Conservation (phyloP, 1,140 invertebrate species). For the Campoletis sonorensis region DNA sequence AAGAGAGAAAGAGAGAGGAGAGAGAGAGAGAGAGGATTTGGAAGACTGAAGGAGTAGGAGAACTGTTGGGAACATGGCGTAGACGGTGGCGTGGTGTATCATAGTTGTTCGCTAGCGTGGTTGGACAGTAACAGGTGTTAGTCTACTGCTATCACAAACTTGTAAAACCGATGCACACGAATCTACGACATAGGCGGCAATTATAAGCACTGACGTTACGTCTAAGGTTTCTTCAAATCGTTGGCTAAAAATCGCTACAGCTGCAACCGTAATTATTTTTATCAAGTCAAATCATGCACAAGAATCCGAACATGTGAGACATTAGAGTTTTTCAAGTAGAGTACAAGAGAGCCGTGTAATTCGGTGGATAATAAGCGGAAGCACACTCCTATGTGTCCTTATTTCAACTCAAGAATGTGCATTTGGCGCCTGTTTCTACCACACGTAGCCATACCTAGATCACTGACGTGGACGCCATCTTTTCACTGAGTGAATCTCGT, state of each 20-base stretch:
- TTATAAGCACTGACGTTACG: neutral
- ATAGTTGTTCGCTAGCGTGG: constrained; percentile 43
- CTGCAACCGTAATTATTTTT: neutral
- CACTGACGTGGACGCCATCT: too few relatives aligned
- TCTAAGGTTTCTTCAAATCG: neutral
- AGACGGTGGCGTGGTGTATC: constrained; percentile 37
- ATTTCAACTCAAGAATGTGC: too few relatives aligned
- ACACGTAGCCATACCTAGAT: too few relatives aligned
- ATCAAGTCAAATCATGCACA: neutral
- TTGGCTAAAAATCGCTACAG: too few relatives aligned
- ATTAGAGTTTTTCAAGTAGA: too few relatives aligned
- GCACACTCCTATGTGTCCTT: too few relatives aligned
- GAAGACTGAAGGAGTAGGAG: neutral
- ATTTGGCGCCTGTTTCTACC: too few relatives aligned
- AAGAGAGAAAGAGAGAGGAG: constrained; percentile 18
- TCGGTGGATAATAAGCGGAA: too few relatives aligned
- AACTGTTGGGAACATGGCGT: constrained; percentile 45
- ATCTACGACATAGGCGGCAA: constrained; percentile 45
- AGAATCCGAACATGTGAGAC: too few relatives aligned
- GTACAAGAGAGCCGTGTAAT: too few relatives aligned
- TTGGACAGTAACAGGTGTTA: constrained; percentile 71
- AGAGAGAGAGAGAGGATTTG: constrained; percentile 39
- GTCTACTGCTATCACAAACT: constrained; percentile 65
- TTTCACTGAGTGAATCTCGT: too few relatives aligned
- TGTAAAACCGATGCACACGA: constrained; percentile 68